phyloP scores from a whole-genome alignment of 2,888 invertebrate genomes.

The Eilema depressum region DNA sequence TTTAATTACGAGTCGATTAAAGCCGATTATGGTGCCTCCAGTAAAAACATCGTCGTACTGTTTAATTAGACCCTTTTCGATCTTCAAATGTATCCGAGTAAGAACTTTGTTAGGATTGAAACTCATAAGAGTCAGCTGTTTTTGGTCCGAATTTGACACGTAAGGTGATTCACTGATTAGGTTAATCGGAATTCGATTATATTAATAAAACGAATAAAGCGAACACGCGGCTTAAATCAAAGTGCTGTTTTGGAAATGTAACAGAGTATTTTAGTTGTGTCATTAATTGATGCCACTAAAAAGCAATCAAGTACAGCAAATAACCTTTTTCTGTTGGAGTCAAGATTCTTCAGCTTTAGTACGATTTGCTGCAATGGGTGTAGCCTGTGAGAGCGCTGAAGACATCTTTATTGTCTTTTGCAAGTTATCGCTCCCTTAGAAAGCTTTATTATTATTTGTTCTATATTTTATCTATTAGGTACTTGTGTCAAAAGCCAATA shows the following conservation, averaged over 20 bases:
- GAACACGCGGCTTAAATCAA: neutral
- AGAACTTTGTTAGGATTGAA: slow-evolving; percentile 50
- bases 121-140: neutral
- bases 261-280: neutral
- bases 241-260: neutral
- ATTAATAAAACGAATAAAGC: neutral
- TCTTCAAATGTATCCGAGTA: slow-evolving; percentile 49
- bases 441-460: too few species aligned
- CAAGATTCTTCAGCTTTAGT: too few species aligned
- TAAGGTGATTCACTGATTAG: slow-evolving; percentile 10
- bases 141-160: slow-evolving; percentile 11
- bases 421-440: neutral
- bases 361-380: neutral
- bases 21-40: slow-evolving; percentile 55
- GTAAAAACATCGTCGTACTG: slow-evolving; percentile 55
- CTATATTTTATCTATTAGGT: too few species aligned
- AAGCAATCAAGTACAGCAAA: neutral
- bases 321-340: neutral
- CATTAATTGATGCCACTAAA: neutral
- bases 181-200: neutral
- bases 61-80: slow-evolving; percentile 55
- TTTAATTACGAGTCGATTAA: slow-evolving; percentile 61
- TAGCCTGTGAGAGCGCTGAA: neutral
- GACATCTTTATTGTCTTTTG: neutral
- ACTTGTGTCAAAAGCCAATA: neutral